phyloP scores from a whole-genome alignment of 2,113 vertebrate species.

The Regulus satrapa region DNA sequence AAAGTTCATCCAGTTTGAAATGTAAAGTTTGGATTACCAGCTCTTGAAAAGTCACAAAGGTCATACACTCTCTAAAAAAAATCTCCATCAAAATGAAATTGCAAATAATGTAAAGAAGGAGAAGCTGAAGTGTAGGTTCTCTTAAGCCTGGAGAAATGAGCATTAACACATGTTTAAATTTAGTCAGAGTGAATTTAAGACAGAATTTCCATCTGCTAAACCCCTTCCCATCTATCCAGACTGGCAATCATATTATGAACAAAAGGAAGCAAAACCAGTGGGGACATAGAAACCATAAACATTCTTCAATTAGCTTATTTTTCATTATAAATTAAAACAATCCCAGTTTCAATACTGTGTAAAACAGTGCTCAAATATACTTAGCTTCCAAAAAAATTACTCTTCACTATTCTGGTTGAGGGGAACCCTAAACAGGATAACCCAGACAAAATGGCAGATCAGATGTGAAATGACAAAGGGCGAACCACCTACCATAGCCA shows the following conservation, averaged over 20 bases:
- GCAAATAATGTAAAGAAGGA: accelerated
- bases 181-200: background rate
- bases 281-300: background rate
- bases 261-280: background rate
- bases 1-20: background rate
- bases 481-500: background rate
- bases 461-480: background rate
- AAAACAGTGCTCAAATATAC: background rate
- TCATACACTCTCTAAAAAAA: background rate
- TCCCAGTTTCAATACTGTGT: background rate
- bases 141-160: background rate
- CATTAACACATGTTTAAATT: background rate
- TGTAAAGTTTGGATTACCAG: background rate
- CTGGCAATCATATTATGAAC: background rate
- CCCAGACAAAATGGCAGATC: background rate
- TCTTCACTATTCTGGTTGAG: background rate
- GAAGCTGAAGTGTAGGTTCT: background rate
- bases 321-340: background rate
- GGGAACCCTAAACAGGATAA: accelerated
- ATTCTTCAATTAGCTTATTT: background rate
- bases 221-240: background rate
- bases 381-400: background rate
- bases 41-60: background rate
- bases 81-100: background rate
- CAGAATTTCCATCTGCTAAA: background rate